A percentile compares a stretch with the other conserved stretches of the same genome.
phyloP scores from a whole-genome alignment of 1,140 invertebrate species.

The Riptortus pedestris region DNA sequence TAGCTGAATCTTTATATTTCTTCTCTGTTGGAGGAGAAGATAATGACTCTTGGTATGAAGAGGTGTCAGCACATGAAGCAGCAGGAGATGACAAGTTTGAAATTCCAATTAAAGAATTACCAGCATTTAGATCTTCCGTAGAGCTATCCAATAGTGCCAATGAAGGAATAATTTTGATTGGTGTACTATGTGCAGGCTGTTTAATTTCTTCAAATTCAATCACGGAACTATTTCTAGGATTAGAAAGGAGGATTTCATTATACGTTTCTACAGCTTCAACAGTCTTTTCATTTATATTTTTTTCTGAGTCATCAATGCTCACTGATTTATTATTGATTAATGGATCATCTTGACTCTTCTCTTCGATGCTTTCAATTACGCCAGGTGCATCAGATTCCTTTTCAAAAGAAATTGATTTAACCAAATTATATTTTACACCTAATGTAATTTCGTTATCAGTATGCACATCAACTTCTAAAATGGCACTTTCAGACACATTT shows the following conservation, averaged over 20 bases:
- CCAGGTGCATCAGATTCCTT: too few species aligned
- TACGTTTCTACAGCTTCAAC: background rate
- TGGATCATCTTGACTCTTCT: background rate
- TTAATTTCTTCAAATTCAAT: background rate
- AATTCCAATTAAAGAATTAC: background rate
- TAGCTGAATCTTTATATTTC: constrained; percentile 26
- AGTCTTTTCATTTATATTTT: background rate
- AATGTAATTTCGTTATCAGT: too few species aligned
- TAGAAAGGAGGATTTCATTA: background rate
- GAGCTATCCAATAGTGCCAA: background rate
- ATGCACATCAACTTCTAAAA: too few species aligned
- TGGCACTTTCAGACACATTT: too few species aligned
- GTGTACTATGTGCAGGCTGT: background rate
- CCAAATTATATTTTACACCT: too few species aligned
- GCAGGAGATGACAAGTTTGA: background rate
- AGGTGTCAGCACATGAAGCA: background rate
- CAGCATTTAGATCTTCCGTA: background rate
- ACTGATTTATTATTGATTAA: background rate
- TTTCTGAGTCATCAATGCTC: too few species aligned
- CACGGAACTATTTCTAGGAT: background rate
- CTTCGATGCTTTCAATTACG: background rate
- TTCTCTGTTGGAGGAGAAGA: constrained; percentile 24
- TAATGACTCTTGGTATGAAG: constrained; percentile 3
- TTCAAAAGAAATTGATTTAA: too few species aligned
- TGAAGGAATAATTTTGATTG: background rate